Percentiles rank a stretch among this genome's conserved stretches.
Conservation (phyloP, 2,113 vertebrate species). For the Balaenoptera acutorostrata region DNA sequence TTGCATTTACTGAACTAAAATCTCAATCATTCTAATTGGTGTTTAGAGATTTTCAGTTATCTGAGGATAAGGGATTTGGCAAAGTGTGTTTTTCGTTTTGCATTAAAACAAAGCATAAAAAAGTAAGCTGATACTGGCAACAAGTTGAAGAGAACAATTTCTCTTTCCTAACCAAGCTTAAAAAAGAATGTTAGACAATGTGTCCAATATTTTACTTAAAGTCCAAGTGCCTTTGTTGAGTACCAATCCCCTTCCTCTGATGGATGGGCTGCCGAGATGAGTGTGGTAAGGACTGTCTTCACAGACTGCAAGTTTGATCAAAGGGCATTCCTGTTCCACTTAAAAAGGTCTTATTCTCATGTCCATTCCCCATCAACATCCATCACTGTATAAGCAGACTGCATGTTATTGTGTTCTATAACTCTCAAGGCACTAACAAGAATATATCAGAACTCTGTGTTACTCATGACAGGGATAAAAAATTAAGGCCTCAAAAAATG, state of each 20-base stretch:
- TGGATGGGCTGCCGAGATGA: fast-evolving
- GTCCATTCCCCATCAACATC: neutral
- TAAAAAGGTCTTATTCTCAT: neutral
- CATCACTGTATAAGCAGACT: neutral
- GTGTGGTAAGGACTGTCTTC: fast-evolving
- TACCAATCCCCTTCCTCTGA: neutral
- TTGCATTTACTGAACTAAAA: neutral
- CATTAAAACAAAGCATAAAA: neutral
- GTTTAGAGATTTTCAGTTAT: neutral
- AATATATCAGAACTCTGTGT: neutral
- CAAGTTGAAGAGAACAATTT: neutral
- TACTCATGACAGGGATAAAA: neutral
- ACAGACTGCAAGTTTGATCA: fast-evolving
- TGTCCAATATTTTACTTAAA: neutral
- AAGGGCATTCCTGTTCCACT: neutral
- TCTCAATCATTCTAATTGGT: neutral
- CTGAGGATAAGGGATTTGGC: neutral
- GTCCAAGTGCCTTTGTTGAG: neutral
- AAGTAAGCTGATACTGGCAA: neutral
- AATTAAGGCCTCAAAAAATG: neutral
- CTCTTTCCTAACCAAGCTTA: neutral
- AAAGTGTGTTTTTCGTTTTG: neutral
- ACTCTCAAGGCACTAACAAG: neutral
- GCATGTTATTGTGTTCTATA: neutral
- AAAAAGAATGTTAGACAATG: neutral